These are phyloP conservation scores for Drosophila ambigua DNA, from an alignment of 1,140 invertebrate genomes.

Conservation along the genomic window DNA sequence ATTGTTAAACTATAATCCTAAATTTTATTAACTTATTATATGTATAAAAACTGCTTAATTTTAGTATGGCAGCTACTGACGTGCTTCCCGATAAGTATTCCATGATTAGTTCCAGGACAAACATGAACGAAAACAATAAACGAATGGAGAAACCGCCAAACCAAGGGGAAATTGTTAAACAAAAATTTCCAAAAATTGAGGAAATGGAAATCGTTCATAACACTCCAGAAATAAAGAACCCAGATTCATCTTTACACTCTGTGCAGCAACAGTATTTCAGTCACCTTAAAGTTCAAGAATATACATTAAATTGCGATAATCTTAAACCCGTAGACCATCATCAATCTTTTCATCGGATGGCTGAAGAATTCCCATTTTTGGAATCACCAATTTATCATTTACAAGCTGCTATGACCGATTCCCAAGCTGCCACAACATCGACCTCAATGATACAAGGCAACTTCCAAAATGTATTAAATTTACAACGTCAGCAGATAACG, in stretches of 20 bases:
- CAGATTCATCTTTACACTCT: background rate
- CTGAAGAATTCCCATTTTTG: background rate
- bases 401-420: constrained; percentile 3
- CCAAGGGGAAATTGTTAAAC: background rate
- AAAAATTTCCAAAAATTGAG: background rate
- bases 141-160: background rate
- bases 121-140: constrained; percentile 1
- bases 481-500: constrained; percentile 70
- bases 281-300: constrained; percentile 17
- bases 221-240: background rate
- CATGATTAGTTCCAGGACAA: background rate
- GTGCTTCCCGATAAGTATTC: background rate
- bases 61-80: constrained; percentile 1
- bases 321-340: constrained; percentile 5
- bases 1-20: background rate
- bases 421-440: constrained; percentile 46
- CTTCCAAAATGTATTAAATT: constrained; percentile 57
- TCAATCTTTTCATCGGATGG: background rate
- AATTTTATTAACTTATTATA: background rate
- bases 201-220: background rate
- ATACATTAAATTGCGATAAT: constrained; percentile 10
- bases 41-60: background rate
- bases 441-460: constrained; percentile 55
- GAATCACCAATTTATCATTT: background rate
- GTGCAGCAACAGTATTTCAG: constrained; percentile 36